These are phyloP conservation scores for Dipodomys ordii DNA, from an alignment of 2,113 vertebrate species.

Conservation along the genomic window DNA sequence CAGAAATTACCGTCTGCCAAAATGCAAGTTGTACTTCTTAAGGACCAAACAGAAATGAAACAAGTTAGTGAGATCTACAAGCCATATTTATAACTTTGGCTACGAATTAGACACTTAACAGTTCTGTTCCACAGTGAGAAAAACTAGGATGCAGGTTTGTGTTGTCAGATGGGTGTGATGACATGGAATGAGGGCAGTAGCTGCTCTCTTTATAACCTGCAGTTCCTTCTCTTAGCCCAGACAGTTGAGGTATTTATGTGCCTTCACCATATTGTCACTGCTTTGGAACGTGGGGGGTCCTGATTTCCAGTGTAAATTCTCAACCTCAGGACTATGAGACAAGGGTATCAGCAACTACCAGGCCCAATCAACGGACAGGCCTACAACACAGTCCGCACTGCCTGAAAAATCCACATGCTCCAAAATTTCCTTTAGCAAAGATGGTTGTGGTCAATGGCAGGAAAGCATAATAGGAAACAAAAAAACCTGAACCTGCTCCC, in stretches of 20 bases:
- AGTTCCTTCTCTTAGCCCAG: constrained; percentile 50
- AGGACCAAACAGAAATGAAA: constrained; percentile 87
- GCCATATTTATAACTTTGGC: constrained; percentile 83
- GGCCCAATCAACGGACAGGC: neutral
- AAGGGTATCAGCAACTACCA: neutral
- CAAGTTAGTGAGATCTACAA: constrained; percentile 87
- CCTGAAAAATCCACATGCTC: neutral
- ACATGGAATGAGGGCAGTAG: neutral
- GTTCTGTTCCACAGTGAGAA: constrained; percentile 80
- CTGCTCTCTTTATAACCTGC: constrained; percentile 50
- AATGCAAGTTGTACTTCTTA: constrained; percentile 89
- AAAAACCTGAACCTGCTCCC: neutral
- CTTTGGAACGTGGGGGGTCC: constrained; percentile 40
- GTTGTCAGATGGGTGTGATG: neutral
- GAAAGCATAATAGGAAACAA: neutral
- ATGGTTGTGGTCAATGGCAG: constrained; percentile 1
- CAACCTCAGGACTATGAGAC: neutral
- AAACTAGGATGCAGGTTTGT: constrained; percentile 46
- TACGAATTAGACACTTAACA: constrained; percentile 56
- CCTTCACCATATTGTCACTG: neutral
- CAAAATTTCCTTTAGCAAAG: constrained; percentile 9
- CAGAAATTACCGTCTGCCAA: constrained; percentile 87
- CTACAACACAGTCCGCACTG: neutral
- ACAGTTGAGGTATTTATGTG: constrained; percentile 84
- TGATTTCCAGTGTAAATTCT: constrained; percentile 48